Evolutionary conservation across 2,113 vertebrate species (phyloP), one percentile per base, ranked within the genome.

Genomic region (Rana temporaria): DNA sequence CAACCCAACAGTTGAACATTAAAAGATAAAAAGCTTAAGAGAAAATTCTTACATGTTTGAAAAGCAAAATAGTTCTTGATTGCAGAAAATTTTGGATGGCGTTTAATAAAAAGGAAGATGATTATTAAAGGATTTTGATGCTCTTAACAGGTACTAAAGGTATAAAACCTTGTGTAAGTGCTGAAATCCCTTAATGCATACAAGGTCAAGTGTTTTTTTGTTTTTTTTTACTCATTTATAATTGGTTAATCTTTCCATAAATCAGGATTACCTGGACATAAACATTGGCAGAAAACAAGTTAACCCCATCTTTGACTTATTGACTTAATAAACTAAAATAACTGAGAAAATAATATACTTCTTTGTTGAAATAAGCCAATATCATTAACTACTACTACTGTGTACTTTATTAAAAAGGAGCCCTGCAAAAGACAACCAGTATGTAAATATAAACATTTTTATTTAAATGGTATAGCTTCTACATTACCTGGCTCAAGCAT

Each of bases 81-180:
- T 82, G 62, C 48, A 75, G 60, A 15, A 82, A 57, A 82, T 82
- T 74, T 66, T 59, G 18, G 62, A 66, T 67, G 80, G 11, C 18
- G 20, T 74, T 73, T 81, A 53, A 64, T 53, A 73, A 26, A 65
- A 73, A 14, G 6, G 24, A 82, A 30, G 60, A 32, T 18, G 62
- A 66, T 82, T 75, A 82, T 67, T 82, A 74, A 81, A 75, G 80
- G 80, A 82, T 82, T 82, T 74, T n/a, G 14, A 26, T 67, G 80
- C 80, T 73, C 69, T 82, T 82, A 73, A 72, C 79, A 82, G 80
- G 62, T 74, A 74, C 48, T 65, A 30, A 74, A 66, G 52, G 80
- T 42, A 75, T 82, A 74, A 74, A 74, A 74, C 62, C 70, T 24
- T 42, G 22, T 15, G 69, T 53, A 73, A 63, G 68, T 53, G 65